A percentile compares a stretch with the other conserved stretches of the same genome.
phyloP scores from a whole-genome alignment of 2,797 vertebrate genomes.

The Carapus acus region DNA sequence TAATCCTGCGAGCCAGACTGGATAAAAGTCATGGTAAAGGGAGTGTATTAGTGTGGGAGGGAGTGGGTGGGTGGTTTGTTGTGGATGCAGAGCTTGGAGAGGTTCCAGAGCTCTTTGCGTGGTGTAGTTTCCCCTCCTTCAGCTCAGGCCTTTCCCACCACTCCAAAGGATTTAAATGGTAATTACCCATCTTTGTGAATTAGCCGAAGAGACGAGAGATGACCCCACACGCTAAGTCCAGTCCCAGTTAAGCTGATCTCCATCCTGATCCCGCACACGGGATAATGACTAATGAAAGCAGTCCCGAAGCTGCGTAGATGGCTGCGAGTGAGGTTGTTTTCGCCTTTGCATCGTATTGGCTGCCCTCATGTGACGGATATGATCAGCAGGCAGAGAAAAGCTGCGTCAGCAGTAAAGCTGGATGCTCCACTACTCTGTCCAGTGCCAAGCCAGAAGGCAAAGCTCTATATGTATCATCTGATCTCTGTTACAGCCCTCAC shows the following conservation, averaged over 20 bases:
- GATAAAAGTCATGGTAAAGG: constrained; percentile 39
- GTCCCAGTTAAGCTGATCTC: constrained; percentile 37
- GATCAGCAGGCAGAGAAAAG: too few relatives aligned
- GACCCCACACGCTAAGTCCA: constrained; percentile 9
- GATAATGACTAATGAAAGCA: constrained; percentile 41
- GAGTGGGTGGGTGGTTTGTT: constrained; percentile 34
- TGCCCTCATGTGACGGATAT: too few relatives aligned
- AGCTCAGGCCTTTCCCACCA: constrained; percentile 10
- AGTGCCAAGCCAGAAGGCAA: too few relatives aligned
- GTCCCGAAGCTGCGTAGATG: too few relatives aligned
- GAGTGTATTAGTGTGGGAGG: too few relatives aligned
- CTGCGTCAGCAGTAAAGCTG: too few relatives aligned
- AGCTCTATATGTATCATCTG: too few relatives aligned
- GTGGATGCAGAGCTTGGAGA: constrained; percentile 27
- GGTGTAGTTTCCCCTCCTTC: constrained; percentile 6
- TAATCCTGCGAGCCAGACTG: constrained; percentile 36
- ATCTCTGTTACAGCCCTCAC: too few relatives aligned
- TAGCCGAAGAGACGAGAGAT: constrained; percentile 16
- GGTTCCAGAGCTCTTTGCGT: constrained; percentile 13
- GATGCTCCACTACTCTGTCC: too few relatives aligned
- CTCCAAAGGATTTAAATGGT: constrained; percentile 41
- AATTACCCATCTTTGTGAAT: constrained; percentile 44
- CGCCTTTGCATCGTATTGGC: too few relatives aligned
- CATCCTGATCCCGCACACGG: constrained; percentile 15
- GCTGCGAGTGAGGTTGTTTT: too few relatives aligned